Evolutionary conservation across 2,888 invertebrate species (phyloP).

Genomic region (Empis livida): DNA sequence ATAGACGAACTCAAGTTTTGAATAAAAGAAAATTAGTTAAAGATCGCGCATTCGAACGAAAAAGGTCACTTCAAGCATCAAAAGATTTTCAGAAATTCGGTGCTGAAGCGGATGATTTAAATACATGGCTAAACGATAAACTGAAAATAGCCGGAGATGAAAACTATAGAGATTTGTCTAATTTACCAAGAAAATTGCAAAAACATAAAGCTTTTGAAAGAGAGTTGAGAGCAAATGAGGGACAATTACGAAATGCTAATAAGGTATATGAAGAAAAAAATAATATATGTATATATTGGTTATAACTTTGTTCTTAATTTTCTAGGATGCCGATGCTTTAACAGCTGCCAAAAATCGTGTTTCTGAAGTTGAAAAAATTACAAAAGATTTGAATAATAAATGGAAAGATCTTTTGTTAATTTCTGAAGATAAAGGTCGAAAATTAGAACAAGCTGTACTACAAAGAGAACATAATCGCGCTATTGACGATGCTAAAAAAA

Average conservation of each 20-base stretch:
- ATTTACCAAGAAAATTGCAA: constrained; percentile 81
- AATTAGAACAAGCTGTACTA: constrained; percentile 77
- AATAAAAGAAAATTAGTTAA: constrained; percentile 61
- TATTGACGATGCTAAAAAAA: constrained; percentile 78
- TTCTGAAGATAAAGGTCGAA: constrained; percentile 45
- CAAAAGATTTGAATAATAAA: constrained; percentile 56
- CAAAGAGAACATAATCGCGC: constrained; percentile 67
- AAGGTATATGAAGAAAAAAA: constrained; percentile 40
- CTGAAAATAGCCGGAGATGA: constrained; percentile 83
- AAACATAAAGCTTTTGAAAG: constrained; percentile 96
- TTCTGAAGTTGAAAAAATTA: constrained; percentile 52
- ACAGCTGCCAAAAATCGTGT: constrained; percentile 57
- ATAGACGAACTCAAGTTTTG: constrained; percentile 61
- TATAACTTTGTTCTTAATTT: not conserved
- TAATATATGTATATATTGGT: too few relatives aligned
- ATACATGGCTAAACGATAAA: constrained; percentile 86
- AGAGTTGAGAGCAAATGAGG: constrained; percentile 88
- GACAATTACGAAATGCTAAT: constrained; percentile 74
- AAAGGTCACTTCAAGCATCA: constrained; percentile 65
- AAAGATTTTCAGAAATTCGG: constrained; percentile 86
- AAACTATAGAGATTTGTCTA: constrained; percentile 79
- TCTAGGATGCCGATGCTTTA: constrained; percentile 51
- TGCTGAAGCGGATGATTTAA: constrained; percentile 81
- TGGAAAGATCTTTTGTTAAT: constrained; percentile 64
- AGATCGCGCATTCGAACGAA: constrained; percentile 58